Evolutionary conservation across 2,797 vertebrate genomes (phyloP).

Genomic region (Schizopygopsis malacanthus): DNA sequence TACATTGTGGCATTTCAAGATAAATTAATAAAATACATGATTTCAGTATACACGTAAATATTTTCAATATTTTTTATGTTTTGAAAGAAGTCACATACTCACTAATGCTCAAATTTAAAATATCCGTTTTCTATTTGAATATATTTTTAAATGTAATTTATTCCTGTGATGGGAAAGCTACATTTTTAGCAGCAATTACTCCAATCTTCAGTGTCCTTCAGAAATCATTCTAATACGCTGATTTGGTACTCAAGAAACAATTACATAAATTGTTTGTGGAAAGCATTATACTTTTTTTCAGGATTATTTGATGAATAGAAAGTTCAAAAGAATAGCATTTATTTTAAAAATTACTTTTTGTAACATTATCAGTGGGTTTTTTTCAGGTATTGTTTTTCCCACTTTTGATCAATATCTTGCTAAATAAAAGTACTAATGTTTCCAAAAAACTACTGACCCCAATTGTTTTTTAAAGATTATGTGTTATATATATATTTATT

Average conservation of each 20-base stretch:
- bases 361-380: not conserved
- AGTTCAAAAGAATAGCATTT: not conserved
- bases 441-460: not conserved
- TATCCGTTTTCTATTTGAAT: not conserved
- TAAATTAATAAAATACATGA: not conserved
- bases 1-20: not conserved
- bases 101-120: not conserved
- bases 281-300: not conserved
- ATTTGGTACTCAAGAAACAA: not conserved
- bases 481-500: not conserved
- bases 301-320: not conserved
- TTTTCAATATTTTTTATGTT: not conserved
- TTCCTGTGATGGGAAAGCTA: not conserved
- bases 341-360: not conserved
- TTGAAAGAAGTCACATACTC: not conserved
- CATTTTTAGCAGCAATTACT: not conserved
- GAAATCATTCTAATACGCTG: not conserved
- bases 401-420: not conserved
- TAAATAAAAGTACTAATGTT: not conserved
- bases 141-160: not conserved
- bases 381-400: not conserved
- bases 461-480: not conserved
- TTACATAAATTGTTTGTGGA: too few species aligned
- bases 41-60: not conserved
- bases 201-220: not conserved